phyloP scores from a whole-genome alignment of 2,888 invertebrate genomes.

The Aromia moschata region DNA sequence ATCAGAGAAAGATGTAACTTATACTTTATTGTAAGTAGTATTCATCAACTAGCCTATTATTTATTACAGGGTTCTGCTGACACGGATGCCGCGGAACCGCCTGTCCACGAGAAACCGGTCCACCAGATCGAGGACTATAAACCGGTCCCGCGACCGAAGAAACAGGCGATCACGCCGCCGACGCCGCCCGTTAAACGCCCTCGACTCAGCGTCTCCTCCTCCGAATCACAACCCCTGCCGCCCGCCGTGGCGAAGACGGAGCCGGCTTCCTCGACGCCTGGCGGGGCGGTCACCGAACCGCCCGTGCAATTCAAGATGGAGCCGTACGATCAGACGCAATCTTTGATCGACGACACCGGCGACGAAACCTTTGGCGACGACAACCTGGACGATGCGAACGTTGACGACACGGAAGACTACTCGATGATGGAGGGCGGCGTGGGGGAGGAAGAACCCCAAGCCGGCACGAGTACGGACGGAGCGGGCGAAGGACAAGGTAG shows the following conservation, averaged over 20 bases:
- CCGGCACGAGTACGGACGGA: slow-evolving; percentile 59
- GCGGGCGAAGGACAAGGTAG: slow-evolving; percentile 62
- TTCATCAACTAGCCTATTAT: slow-evolving; percentile 8
- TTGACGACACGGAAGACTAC: slow-evolving; percentile 59
- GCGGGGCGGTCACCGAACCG: slow-evolving; percentile 30
- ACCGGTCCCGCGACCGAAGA: slow-evolving; percentile 47
- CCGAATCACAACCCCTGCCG: slow-evolving; percentile 29
- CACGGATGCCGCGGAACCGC: slow-evolving; percentile 42
- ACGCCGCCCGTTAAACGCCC: slow-evolving; percentile 47
- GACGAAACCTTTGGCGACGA: slow-evolving; percentile 56
- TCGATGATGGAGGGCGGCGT: slow-evolving; percentile 55
- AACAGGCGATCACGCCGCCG: slow-evolving; percentile 39
- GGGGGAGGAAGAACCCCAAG: slow-evolving; percentile 58
- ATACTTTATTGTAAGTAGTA: too few species aligned
- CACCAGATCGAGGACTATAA: slow-evolving; percentile 46
- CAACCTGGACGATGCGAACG: slow-evolving; percentile 52
- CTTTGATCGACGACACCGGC: slow-evolving; percentile 51
- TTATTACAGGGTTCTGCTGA: slow-evolving; percentile 48
- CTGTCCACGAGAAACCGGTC: slow-evolving; percentile 37
- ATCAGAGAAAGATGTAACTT: too few species aligned
- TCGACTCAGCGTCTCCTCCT: slow-evolving; percentile 43
- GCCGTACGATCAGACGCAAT: slow-evolving; percentile 56
- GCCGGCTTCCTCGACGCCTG: slow-evolving; percentile 10
- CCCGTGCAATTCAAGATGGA: slow-evolving; percentile 60
- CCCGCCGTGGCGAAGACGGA: slow-evolving; percentile 26